phyloP scores from a whole-genome alignment of 1,140 invertebrate genomes.

The Bombus superbus region DNA sequence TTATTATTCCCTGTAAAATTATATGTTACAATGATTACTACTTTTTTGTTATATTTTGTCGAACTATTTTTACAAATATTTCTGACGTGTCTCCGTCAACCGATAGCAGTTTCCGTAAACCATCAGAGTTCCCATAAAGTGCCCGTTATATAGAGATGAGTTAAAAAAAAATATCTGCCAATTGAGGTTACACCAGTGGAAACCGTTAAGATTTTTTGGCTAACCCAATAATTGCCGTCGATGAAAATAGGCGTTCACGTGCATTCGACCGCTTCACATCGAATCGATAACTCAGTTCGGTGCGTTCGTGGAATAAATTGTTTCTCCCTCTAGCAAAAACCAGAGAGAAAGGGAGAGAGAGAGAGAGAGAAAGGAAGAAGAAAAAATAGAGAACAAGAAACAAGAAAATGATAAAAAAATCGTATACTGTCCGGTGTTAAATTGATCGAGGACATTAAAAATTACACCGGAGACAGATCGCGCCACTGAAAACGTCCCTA shows the following conservation, averaged over 20 bases:
- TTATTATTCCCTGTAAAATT: neutral
- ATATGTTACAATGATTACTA: neutral
- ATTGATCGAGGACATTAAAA: slow-evolving; percentile 42
- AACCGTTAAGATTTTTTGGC: slow-evolving; percentile 12
- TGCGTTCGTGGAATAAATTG: neutral
- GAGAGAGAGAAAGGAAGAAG: too few relatives aligned
- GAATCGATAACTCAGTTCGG: neutral
- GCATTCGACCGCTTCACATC: neutral
- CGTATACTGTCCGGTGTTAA: neutral
- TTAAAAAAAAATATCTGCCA: neutral
- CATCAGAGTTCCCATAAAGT: neutral
- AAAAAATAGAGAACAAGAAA: neutral
- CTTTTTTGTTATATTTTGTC: neutral
- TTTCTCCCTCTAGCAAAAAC: neutral
- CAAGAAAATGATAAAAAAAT: too few relatives aligned
- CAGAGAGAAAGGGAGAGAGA: too few relatives aligned
- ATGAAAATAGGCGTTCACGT: slow-evolving; percentile 3
- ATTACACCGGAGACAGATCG: slow-evolving; percentile 19
- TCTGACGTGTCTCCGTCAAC: neutral
- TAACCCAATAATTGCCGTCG: slow-evolving; percentile 12
- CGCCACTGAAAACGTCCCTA: neutral
- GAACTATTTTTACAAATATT: neutral
- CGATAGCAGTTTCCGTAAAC: neutral
- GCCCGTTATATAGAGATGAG: neutral
- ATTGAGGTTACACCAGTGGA: neutral